phyloP scores from a whole-genome alignment of 2,888 invertebrate genomes.

The Troides aeacus region DNA sequence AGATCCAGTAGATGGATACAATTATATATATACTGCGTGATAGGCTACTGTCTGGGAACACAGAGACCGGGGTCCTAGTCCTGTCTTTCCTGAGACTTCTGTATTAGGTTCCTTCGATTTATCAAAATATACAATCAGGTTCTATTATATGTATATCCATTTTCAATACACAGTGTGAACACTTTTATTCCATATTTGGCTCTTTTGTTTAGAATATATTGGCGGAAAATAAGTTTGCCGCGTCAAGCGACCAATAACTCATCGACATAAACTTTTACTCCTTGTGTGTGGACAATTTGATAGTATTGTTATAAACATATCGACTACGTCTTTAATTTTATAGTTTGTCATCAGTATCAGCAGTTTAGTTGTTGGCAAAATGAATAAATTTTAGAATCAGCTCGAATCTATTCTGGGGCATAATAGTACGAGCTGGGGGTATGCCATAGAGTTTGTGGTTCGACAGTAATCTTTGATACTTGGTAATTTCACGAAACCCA shows the following conservation, averaged over 20 bases:
- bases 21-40: too few species aligned
- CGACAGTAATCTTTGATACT: slow-evolving; percentile 15
- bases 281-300: slow-evolving; percentile 29
- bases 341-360: slow-evolving; percentile 30
- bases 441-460: slow-evolving; percentile 32
- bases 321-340: slow-evolving; percentile 29
- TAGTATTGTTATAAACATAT: slow-evolving; percentile 34
- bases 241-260: slow-evolving; percentile 22
- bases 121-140: slow-evolving; percentile 35
- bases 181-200: slow-evolving; percentile 34
- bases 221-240: slow-evolving; percentile 28
- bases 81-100: slow-evolving; percentile 32
- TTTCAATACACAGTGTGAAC: slow-evolving; percentile 41
- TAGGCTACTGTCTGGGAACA: too few species aligned
- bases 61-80: too few species aligned
- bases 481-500: slow-evolving; percentile 37
- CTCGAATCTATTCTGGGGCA: slow-evolving; percentile 32
- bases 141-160: slow-evolving; percentile 37
- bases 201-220: slow-evolving; percentile 26
- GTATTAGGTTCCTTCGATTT: slow-evolving; percentile 29
- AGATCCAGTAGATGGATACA: too few species aligned
- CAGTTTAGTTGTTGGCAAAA: slow-evolving; percentile 29
- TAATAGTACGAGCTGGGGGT: slow-evolving; percentile 35
- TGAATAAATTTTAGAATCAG: slow-evolving; percentile 33
- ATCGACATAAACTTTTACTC: slow-evolving; percentile 19